Conservation (phyloP, 2,888 invertebrate species). For the Drosophila acutilabella region DNA sequence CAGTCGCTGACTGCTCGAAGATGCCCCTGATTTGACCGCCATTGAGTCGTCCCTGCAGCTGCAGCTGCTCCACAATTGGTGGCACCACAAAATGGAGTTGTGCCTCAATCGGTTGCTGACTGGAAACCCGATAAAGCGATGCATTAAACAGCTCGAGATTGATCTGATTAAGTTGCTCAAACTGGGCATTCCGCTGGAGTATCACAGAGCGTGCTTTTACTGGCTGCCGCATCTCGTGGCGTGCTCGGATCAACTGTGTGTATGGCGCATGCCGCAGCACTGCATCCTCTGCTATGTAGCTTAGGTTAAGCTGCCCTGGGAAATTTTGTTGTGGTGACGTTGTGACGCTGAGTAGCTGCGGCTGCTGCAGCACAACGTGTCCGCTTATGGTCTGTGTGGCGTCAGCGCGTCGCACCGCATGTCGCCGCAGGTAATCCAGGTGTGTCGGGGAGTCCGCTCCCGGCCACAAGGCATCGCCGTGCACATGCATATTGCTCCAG, state of each 20-base stretch:
- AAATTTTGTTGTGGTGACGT: constrained; percentile 49
- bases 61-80: constrained; percentile 54
- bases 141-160: constrained; percentile 74
- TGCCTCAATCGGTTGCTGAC: constrained; percentile 59
- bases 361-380: constrained; percentile 67
- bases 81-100: constrained; percentile 64
- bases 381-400: constrained; percentile 76
- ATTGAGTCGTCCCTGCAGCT: constrained; percentile 69
- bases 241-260: constrained; percentile 60
- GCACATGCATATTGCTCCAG: constrained; percentile 72
- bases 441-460: constrained; percentile 1
- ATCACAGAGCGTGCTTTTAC: constrained; percentile 37
- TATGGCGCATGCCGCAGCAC: constrained; percentile 51
- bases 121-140: constrained; percentile 79
- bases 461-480: constrained; percentile 70
- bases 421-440: constrained; percentile 72
- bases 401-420: constrained; percentile 71
- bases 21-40: constrained; percentile 45
- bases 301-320: constrained; percentile 66
- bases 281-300: constrained; percentile 73
- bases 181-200: constrained; percentile 33
- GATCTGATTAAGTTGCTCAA: constrained; percentile 66
- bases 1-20: constrained; percentile 46
- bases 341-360: constrained; percentile 59
- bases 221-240: constrained; percentile 53